Base-by-base conservation (phyloP, 2,888 invertebrate genomes). In the Drosophila flavopinicola region DNA sequence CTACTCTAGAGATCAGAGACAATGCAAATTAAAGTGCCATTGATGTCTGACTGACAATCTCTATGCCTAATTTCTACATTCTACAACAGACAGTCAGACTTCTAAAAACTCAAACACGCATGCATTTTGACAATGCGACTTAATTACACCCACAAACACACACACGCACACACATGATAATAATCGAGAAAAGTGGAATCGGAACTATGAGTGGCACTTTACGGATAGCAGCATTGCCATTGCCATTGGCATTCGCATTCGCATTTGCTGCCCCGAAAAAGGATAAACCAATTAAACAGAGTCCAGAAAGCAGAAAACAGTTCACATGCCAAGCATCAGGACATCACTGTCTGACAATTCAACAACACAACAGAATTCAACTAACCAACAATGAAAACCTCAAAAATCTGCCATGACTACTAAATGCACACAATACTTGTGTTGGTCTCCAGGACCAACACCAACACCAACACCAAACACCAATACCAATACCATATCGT, bases 351-450 rank as follows among this genome's bases (percentile, higher is more conserved):
- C 79, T 76, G 77, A 66, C 76, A 78, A 80, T 75, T 80, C 69
- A 75, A 66, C 39, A 24, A 13, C 39, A 78, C 73, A 85, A 65
- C 86, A 70, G 52, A 76, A 83, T 64, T 85, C 86, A 84, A 83
- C 86, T 84, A 79, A 68, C 86, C 80, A 79, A 86, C 80, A 80
- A 80, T 80, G 80, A 76, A 80, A 80, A 80, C 80, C 80, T 80
- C 80, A 80, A 80, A 86, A 86, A 86, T 80, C 77, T 74, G 74
- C 67, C 84, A 80, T 80, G 84, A 79, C 86, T 80, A 79, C 84
- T 83, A 63, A n/a, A n/a, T 11, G 17, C 20, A 1, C 2, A 10
- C 3, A 11, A n/a, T n/a, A n/a, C n/a, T n/a, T n/a, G n/a, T n/a
- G n/a, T n/a, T n/a, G n/a, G n/a, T n/a, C n/a, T n/a, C n/a, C n/a